These are phyloP conservation scores for Smithornis capensis DNA, from an alignment of 2,113 vertebrate species.

Conservation along the genomic window DNA sequence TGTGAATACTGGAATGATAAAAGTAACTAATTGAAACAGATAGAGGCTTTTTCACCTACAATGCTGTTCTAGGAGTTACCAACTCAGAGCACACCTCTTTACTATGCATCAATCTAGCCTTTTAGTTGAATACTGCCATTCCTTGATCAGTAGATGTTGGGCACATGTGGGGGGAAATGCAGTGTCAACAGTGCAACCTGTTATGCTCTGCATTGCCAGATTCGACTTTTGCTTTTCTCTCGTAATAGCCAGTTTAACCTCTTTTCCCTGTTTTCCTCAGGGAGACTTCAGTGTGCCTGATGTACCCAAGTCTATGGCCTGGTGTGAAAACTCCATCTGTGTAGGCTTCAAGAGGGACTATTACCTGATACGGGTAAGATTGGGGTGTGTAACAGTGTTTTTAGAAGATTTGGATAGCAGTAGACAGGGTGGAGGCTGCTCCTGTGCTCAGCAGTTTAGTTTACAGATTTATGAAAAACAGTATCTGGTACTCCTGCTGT, in stretches of 20 bases:
- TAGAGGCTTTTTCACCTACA: background rate
- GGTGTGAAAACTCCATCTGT: constrained; percentile 97
- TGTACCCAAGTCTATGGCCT: constrained; percentile 97
- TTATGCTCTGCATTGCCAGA: background rate
- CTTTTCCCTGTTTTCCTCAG: constrained; percentile 65
- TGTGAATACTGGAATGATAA: background rate
- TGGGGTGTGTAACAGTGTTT: background rate
- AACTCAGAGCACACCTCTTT: background rate
- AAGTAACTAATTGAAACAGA: background rate
- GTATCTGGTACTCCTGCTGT: background rate
- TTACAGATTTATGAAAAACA: background rate
- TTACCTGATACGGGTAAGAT: constrained; percentile 90
- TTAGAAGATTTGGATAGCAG: background rate
- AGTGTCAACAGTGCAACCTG: background rate
- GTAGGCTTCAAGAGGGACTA: constrained; percentile 99
- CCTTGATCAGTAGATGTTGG: background rate
- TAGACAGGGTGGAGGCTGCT: background rate
- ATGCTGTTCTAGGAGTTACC: background rate
- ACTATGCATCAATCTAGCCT: background rate
- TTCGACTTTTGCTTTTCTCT: background rate
- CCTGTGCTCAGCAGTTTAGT: background rate
- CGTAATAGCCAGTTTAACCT: background rate
- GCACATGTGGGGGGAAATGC: background rate
- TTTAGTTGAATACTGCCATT: background rate
- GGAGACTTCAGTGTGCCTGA: constrained; percentile 93